These are phyloP conservation scores for Neomorphus geoffroyi DNA, from an alignment of 2,797 vertebrate genomes.

Conservation along the genomic window DNA sequence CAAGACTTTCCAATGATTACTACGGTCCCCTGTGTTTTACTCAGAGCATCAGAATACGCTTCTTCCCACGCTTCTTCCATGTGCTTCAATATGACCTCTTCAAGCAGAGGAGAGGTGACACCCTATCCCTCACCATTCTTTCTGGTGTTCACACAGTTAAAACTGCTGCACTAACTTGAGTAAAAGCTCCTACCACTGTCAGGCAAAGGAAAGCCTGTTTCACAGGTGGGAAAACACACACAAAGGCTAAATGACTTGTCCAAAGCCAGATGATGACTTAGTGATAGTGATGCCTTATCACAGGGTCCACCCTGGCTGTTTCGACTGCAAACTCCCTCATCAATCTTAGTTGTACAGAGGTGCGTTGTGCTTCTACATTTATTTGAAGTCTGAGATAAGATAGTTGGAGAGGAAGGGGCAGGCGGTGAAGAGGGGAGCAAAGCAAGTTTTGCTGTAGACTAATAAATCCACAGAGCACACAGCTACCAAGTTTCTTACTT, in stretches of 20 bases:
- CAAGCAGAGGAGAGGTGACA: neutral
- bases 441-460: neutral
- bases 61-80: neutral
- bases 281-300: slow-evolving; percentile 20
- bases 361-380: neutral
- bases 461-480: neutral
- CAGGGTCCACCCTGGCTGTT: neutral
- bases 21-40: neutral
- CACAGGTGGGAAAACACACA: slow-evolving; percentile 28
- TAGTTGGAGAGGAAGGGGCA: too few relatives aligned
- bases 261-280: slow-evolving; percentile 21
- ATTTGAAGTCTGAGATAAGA: neutral
- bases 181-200: slow-evolving; percentile 24
- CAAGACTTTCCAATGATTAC: neutral
- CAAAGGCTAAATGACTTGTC: slow-evolving; percentile 32
- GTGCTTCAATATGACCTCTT: neutral
- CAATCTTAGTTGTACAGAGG: neutral
- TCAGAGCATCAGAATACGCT: neutral
- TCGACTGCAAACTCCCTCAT: neutral
- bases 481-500: neutral
- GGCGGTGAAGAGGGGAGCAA: neutral
- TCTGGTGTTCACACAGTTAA: neutral
- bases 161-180: neutral
- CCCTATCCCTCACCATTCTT: neutral
- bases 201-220: slow-evolving; percentile 50